Conservation (phyloP, 2,113 vertebrate genomes). For the Butorides virescens region DNA sequence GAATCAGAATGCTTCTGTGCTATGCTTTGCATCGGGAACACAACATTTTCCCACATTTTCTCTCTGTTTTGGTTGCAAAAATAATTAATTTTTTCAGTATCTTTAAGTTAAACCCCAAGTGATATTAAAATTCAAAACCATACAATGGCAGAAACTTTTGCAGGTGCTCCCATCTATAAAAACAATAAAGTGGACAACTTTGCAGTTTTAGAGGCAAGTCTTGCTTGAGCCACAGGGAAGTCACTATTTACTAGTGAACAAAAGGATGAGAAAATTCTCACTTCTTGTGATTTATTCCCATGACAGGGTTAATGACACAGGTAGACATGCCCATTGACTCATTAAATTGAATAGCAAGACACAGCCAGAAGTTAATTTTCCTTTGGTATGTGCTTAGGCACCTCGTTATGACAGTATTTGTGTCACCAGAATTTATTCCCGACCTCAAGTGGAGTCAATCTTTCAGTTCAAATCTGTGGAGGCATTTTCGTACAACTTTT, state of each 20-base stretch:
- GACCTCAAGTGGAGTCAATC: neutral
- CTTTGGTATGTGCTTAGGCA: neutral
- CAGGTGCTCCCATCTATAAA: neutral
- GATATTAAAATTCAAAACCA: neutral
- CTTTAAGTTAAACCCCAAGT: neutral
- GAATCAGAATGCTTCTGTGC: neutral
- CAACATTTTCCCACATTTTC: neutral
- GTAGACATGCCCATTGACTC: constrained; percentile 45
- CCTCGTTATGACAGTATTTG: neutral
- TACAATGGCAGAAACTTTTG: neutral
- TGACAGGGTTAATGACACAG: constrained; percentile 36
- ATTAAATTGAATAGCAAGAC: constrained; percentile 24
- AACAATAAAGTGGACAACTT: neutral
- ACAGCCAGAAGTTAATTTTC: constrained; percentile 27
- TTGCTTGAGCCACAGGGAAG: neutral
- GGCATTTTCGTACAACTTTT: neutral
- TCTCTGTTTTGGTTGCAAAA: neutral
- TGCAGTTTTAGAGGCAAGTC: neutral
- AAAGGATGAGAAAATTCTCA: neutral
- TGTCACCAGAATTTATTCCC: neutral
- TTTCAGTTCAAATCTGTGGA: neutral
- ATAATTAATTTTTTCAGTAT: neutral
- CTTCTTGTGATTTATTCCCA: constrained; percentile 1
- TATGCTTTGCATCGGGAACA: neutral
- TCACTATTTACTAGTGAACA: neutral